Percentiles rank a stretch among this genome's conserved stretches.
phyloP scores from a whole-genome alignment of 2,888 invertebrate genomes.

The Uloborus plumipes region DNA sequence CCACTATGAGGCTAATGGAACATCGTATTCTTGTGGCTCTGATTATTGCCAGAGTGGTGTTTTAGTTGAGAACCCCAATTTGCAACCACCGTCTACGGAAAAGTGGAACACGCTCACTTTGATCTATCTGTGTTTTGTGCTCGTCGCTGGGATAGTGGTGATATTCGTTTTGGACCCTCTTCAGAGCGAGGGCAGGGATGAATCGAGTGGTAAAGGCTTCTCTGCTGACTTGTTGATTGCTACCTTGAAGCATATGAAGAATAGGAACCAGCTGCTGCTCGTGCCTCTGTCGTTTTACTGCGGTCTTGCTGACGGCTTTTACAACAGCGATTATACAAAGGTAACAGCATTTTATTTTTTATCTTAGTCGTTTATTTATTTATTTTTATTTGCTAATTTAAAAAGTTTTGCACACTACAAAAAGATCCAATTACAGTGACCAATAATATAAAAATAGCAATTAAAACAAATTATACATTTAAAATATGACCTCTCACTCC shows the following conservation, averaged over 20 bases:
- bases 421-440: too few relatives aligned
- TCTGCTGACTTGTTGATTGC: slow-evolving; percentile 78
- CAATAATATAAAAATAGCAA: too few relatives aligned
- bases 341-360: slow-evolving; percentile 68
- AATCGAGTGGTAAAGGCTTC: neutral
- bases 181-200: slow-evolving; percentile 21
- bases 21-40: slow-evolving; percentile 44
- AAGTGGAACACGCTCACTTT: slow-evolving; percentile 91
- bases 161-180: slow-evolving; percentile 56
- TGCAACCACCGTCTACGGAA: slow-evolving; percentile 69
- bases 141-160: slow-evolving; percentile 76
- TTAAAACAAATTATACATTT: too few relatives aligned
- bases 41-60: slow-evolving; percentile 32
- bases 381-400: too few relatives aligned
- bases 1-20: slow-evolving; percentile 1
- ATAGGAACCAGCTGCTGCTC: slow-evolving; percentile 91
- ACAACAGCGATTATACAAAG: slow-evolving; percentile 80
- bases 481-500: too few relatives aligned
- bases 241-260: slow-evolving; percentile 87
- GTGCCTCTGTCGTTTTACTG: slow-evolving; percentile 97
- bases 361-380: too few relatives aligned
- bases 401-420: too few relatives aligned
- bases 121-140: slow-evolving; percentile 89
- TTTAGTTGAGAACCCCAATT: slow-evolving; percentile 29
- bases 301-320: slow-evolving; percentile 97